Evolutionary conservation across 1,140 invertebrate species (phyloP).

Genomic region (Reticulitermes speratus): DNA sequence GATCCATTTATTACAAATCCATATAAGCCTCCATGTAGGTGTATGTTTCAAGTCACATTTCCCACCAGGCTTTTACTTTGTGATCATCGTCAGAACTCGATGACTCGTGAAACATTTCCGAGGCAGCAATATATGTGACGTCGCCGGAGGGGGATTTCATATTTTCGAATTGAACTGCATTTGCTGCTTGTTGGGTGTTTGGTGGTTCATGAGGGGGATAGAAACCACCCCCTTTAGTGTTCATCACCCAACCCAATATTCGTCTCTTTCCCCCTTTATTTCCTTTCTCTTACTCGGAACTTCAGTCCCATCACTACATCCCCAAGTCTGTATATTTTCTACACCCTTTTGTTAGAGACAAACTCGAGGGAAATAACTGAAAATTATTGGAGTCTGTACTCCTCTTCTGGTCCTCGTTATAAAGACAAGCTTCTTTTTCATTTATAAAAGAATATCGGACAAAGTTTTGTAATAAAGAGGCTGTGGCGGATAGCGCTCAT

Average conservation of each 20-base stretch:
- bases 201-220: background rate
- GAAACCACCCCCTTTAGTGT: background rate
- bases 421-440: background rate
- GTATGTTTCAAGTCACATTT: too few relatives aligned
- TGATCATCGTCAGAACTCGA: too few relatives aligned
- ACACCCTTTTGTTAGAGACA: background rate
- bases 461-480: background rate
- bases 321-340: background rate
- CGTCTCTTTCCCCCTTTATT: too few relatives aligned
- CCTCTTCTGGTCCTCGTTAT: background rate
- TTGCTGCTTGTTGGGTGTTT: background rate
- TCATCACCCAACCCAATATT: too few relatives aligned
- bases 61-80: too few relatives aligned
- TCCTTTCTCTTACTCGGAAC: too few relatives aligned
- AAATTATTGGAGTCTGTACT: background rate
- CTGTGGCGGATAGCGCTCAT: background rate
- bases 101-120: too few relatives aligned
- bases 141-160: background rate
- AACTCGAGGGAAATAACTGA: slow-evolving; percentile 2
- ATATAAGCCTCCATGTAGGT: background rate
- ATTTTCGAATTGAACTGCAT: slow-evolving; percentile 8
- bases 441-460: background rate
- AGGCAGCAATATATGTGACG: too few relatives aligned
- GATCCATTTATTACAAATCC: background rate
- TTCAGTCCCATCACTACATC: too few relatives aligned